phyloP scores from a whole-genome alignment of 92 coral and sea anemone genomes.

The Umimayanthus kanabou region DNA sequence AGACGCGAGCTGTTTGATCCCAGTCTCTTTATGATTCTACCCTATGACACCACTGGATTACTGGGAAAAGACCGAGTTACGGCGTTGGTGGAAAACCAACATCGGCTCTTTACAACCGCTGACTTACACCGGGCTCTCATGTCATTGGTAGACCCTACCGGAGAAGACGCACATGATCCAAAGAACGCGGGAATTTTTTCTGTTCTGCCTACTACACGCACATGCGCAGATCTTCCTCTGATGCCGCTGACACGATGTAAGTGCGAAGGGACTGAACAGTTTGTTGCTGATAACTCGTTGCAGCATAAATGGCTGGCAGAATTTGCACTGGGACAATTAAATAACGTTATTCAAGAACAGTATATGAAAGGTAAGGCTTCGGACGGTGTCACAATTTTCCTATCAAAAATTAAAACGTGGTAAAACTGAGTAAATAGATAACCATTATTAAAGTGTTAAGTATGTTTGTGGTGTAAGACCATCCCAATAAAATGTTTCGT shows the following conservation, averaged over 20 bases:
- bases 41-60: constrained; percentile 25
- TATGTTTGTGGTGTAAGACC: too few relatives aligned
- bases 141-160: constrained; percentile 2
- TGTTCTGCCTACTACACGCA: constrained; percentile 66
- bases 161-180: constrained; percentile 29
- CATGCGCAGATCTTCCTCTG: constrained; percentile 64
- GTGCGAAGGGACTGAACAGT: constrained; percentile 63
- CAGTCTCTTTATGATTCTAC: constrained; percentile 22
- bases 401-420: too few relatives aligned
- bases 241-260: constrained; percentile 71
- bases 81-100: constrained; percentile 49
- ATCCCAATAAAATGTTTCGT: too few relatives aligned
- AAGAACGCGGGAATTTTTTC: constrained; percentile 58
- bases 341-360: constrained; percentile 71
- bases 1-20: constrained; percentile 41
- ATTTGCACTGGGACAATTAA: constrained; percentile 68
- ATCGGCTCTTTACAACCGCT: constrained; percentile 38
- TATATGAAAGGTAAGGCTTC: constrained; percentile 52
- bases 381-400: background rate
- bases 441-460: too few relatives aligned
- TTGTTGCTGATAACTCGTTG: constrained; percentile 54
- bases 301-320: constrained; percentile 71
- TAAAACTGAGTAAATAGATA: too few relatives aligned
- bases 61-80: constrained; percentile 34
- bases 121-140: constrained; percentile 35